Percentiles rank a stretch among this genome's conserved stretches.
Evolutionary conservation across 2,888 invertebrate species (phyloP).

Genomic region (Conistra vaccinii): DNA sequence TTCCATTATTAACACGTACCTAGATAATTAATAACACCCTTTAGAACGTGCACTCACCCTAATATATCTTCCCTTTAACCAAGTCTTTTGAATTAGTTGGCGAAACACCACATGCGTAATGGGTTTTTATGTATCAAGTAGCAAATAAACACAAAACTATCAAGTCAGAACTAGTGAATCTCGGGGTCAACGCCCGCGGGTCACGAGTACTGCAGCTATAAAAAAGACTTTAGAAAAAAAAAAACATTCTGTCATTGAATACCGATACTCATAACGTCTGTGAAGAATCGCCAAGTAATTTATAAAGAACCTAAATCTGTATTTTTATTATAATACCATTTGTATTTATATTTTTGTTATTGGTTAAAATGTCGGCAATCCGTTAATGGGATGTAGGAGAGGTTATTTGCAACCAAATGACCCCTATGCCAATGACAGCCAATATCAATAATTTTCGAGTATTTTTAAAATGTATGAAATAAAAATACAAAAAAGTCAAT

Average conservation of each 20-base stretch:
- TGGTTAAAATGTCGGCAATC: too few relatives aligned
- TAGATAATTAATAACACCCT: constrained; percentile 12
- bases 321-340: too few relatives aligned
- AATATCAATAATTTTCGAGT: too few relatives aligned
- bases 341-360: too few relatives aligned
- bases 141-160: background rate
- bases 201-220: background rate
- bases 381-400: too few relatives aligned
- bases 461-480: too few relatives aligned
- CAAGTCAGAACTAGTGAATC: background rate
- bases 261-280: background rate
- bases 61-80: background rate
- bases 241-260: background rate
- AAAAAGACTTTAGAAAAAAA: background rate
- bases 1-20: constrained; percentile 26
- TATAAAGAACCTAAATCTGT: background rate
- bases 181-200: background rate
- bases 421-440: too few relatives aligned
- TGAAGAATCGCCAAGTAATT: background rate
- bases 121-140: background rate
- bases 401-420: too few relatives aligned
- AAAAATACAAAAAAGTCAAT: too few relatives aligned
- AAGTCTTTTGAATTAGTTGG: background rate
- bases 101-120: background rate
- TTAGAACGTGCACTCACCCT: background rate